Base-by-base conservation (phyloP, 2,113 vertebrate species). In the Gavialis gangeticus region DNA sequence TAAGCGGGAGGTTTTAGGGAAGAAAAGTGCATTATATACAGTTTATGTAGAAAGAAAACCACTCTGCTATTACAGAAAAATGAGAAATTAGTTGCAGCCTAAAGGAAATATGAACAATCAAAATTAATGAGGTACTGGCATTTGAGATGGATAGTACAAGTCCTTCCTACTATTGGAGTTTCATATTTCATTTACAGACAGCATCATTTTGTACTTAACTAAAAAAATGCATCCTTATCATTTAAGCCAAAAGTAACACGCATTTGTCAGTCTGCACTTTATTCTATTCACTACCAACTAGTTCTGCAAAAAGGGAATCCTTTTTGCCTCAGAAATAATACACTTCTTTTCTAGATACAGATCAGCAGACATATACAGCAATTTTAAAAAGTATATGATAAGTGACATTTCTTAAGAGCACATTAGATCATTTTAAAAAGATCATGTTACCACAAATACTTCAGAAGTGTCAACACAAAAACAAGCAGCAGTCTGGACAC, bases 391-490 rank as follows among this genome's bases (percentile, higher is more conserved):
- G 16, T 37, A 17, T 57, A 86, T 2, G 6, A 21, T 28, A 54
- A 57, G 82, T 66, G 88, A 16, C 0, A 82, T 90, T 84, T 95
- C 93, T 85, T 94, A 81, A 94, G 87, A 94, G 92, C 62, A 84
- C 76, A 81, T 4, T 75, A 4, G 1, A 30, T 88, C 62, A 80
- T 88, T 90, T 78, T 2, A 37, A 93, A 96, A 88, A 96, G 58
- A 58, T 87, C 12, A 6, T 92, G 75, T 93, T 94, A 91, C 66
- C 94, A 90, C 22, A 95, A 92, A 92, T 37, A 92, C 82, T 24
- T 67, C 67, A 91, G n/a, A 96, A 97, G 77, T 94, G 93, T 95
- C 87, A 96, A 93, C 90, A 75, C 82, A 93, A 94, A 97, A 97
- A 86, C 94, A 92, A 96, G 82, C 84, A 94, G 58, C 80, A 94